These are phyloP conservation scores for Epirrhoe tristata DNA, from an alignment of 2,888 invertebrate genomes.

Conservation along the genomic window DNA sequence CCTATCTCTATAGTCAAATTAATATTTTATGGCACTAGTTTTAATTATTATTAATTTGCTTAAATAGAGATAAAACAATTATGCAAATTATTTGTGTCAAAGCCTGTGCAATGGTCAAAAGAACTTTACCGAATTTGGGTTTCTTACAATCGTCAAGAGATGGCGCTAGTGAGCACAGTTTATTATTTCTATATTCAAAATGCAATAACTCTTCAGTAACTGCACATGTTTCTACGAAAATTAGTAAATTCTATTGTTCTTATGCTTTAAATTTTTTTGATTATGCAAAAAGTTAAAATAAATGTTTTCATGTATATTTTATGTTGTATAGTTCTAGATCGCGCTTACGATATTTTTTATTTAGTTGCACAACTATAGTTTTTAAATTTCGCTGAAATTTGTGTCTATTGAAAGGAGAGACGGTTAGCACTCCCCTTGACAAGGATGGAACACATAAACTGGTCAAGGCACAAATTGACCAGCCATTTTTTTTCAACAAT, in stretches of 20 bases:
- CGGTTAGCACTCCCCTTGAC: slow-evolving; percentile 98
- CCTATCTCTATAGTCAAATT: too few species aligned
- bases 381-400: accelerated
- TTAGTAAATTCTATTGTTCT: neutral
- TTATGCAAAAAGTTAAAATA: slow-evolving; percentile 23
- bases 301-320: neutral
- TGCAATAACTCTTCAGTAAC: neutral
- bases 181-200: neutral
- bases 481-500: slow-evolving; percentile 60
- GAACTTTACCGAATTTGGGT: neutral
- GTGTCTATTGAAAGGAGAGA: slow-evolving; percentile 99
- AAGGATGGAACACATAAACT: slow-evolving; percentile 90
- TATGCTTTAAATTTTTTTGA: neutral
- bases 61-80: too few species aligned
- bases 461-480: slow-evolving; percentile 67
- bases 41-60: too few species aligned
- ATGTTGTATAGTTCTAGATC: slow-evolving; percentile 44
- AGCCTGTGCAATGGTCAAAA: neutral
- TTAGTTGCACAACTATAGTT: slow-evolving; percentile 39
- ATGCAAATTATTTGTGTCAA: neutral
- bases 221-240: neutral
- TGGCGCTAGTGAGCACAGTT: slow-evolving; percentile 9
- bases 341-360: slow-evolving; percentile 47
- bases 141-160: slow-evolving; percentile 14
- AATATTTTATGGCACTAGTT: too few species aligned